Percentiles rank a stretch among this genome's conserved stretches.
Conservation (phyloP, 2,888 invertebrate genomes). For the Agrotis ipsilon region DNA sequence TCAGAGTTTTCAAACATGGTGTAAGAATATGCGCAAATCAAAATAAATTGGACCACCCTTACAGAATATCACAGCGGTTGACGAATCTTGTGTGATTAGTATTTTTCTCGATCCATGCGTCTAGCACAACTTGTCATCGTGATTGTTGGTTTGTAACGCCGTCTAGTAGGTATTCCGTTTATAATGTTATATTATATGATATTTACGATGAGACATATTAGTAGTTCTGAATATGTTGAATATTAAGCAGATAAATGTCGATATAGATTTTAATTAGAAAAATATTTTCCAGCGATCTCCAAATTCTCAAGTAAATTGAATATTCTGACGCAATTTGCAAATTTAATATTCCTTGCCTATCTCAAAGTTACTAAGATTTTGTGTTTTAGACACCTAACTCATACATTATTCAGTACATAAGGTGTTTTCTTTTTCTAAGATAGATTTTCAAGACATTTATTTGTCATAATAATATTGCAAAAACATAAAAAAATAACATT, state of each 20-base stretch:
- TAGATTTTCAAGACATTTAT: conserved; percentile 30
- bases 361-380: conserved; percentile 66
- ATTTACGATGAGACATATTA: neutral
- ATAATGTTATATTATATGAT: neutral
- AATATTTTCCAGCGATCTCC: conserved; percentile 63
- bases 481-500: conserved; percentile 21
- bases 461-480: conserved; percentile 28
- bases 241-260: neutral
- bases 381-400: conserved; percentile 62
- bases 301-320: conserved; percentile 70
- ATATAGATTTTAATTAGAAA: conserved; percentile 50
- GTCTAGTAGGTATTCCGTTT: too few relatives aligned
- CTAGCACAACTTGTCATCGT: too few relatives aligned
- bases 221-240: neutral
- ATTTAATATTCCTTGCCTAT: conserved; percentile 71
- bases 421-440: conserved; percentile 18
- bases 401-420: conserved; percentile 67
- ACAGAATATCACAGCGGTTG: too few relatives aligned
- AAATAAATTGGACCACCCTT: too few relatives aligned
- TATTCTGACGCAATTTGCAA: conserved; percentile 70
- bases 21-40: too few relatives aligned
- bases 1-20: too few relatives aligned
- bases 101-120: too few relatives aligned
- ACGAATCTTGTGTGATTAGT: too few relatives aligned
- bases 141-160: too few relatives aligned